Evolutionary conservation across 2,888 invertebrate genomes (phyloP).

Genomic region (Phrixothrix hirtus): DNA sequence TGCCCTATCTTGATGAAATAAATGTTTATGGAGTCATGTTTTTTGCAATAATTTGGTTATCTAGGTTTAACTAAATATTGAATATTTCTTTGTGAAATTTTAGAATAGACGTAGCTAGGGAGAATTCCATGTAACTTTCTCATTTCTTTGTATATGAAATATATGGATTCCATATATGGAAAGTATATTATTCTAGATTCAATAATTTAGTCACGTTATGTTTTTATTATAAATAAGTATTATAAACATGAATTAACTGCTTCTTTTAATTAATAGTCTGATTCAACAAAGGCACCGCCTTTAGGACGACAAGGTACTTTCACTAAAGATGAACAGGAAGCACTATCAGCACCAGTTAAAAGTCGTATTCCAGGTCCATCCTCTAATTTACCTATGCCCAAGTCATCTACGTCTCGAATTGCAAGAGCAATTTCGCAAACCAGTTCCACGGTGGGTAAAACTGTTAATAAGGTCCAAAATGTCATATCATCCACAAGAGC

Average conservation of each 20-base stretch:
- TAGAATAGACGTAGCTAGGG: too few relatives aligned
- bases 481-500: conserved; percentile 46
- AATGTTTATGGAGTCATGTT: too few relatives aligned
- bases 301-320: conserved; percentile 89
- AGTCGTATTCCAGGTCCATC: conserved; percentile 43
- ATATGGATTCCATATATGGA: too few relatives aligned
- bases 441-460: conserved; percentile 48
- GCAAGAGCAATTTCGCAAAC: conserved; percentile 50
- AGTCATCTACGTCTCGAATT: conserved; percentile 37
- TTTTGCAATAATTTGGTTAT: too few relatives aligned
- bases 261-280: conserved; percentile 6
- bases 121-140: too few relatives aligned
- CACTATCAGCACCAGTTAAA: conserved; percentile 41
- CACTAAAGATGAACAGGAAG: conserved; percentile 76
- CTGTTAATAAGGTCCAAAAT: conserved; percentile 53
- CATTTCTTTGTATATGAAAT: too few relatives aligned
- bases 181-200: too few relatives aligned
- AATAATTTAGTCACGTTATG: too few relatives aligned
- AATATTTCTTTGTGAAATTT: too few relatives aligned
- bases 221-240: too few relatives aligned
- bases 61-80: too few relatives aligned
- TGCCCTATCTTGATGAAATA: background rate
- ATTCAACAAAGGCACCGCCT: conserved; percentile 47
- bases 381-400: conserved; percentile 44
- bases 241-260: too few relatives aligned